Conservation (phyloP, 2,113 vertebrate genomes). For the Prunella fulvescens region DNA sequence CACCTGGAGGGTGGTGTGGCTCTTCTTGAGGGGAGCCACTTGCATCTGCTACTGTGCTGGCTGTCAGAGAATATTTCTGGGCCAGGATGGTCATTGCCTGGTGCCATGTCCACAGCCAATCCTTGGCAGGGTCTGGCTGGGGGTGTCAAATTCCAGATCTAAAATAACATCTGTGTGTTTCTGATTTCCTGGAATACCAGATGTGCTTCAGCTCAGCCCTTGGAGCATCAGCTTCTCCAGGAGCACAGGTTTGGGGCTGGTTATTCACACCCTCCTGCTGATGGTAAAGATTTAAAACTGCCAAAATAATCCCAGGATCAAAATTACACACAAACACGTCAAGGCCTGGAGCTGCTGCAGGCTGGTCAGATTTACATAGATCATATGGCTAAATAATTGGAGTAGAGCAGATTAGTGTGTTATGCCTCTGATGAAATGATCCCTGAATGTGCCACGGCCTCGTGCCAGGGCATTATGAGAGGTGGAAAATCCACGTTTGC, state of each 20-base stretch:
- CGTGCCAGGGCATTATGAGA: not conserved
- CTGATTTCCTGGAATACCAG: not conserved
- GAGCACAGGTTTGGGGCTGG: not conserved
- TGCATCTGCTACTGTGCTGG: not conserved
- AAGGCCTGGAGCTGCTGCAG: not conserved
- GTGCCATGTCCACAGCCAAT: accelerated
- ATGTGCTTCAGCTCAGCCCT: not conserved
- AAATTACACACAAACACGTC: not conserved
- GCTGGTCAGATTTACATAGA: slow-evolving; percentile 49
- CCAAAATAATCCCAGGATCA: slow-evolving; percentile 17
- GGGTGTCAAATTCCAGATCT: too few species aligned
- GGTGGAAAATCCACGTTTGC: not conserved
- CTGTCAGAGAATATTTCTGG: accelerated
- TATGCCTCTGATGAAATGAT: slow-evolving; percentile 43
- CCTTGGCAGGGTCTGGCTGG: accelerated
- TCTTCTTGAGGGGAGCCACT: not conserved
- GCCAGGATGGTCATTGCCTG: not conserved
- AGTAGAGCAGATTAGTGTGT: slow-evolving; percentile 61
- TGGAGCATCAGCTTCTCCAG: not conserved
- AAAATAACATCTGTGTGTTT: not conserved
- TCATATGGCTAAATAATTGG: slow-evolving; percentile 59
- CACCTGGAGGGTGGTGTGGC: not conserved
- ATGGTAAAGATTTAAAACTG: slow-evolving; percentile 19
- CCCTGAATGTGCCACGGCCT: not conserved
- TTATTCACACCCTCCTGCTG: not conserved